phyloP scores from a whole-genome alignment of 2,888 invertebrate genomes.

The Dorcus hopei region DNA sequence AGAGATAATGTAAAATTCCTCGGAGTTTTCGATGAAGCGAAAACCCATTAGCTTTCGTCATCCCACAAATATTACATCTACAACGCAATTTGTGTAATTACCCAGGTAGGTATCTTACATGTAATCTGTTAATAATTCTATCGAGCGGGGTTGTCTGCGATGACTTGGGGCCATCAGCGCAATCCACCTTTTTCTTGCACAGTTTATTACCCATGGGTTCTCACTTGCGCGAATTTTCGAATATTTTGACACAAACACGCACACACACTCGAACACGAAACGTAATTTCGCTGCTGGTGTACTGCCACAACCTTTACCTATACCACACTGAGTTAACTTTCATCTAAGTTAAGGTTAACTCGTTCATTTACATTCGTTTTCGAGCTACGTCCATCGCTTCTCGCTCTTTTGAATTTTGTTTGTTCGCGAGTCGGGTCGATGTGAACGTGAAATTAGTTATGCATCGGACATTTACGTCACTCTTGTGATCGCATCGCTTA shows the following conservation, averaged over 20 bases:
- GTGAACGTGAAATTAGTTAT: not conserved
- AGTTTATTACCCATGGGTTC: conserved; percentile 43
- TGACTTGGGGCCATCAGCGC: conserved; percentile 31
- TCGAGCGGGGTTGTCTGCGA: conserved; percentile 39
- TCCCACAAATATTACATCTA: not conserved
- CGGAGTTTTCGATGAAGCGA: no score
- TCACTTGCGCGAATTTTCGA: conserved; percentile 1
- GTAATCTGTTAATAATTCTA: conserved; percentile 44
- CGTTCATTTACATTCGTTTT: conserved; percentile 10
- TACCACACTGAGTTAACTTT: conserved; percentile 10
- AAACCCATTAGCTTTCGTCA: no score
- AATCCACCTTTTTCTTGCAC: conserved; percentile 43
- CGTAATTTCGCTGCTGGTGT: conserved; percentile 11
- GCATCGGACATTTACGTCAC: not conserved
- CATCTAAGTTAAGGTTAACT: conserved; percentile 17
- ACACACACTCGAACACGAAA: not conserved
- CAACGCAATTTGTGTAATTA: not conserved
- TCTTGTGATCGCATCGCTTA: not conserved
- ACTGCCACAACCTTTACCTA: conserved; percentile 10
- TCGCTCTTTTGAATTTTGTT: conserved; percentile 1
- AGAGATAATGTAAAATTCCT: no score
- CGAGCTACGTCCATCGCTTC: conserved; percentile 6
- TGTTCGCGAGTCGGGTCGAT: no score
- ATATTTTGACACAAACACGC: not conserved
- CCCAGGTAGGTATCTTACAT: conserved; percentile 37